phyloP scores from a whole-genome alignment of 2,113 vertebrate genomes.

The Vireo altiloquus region DNA sequence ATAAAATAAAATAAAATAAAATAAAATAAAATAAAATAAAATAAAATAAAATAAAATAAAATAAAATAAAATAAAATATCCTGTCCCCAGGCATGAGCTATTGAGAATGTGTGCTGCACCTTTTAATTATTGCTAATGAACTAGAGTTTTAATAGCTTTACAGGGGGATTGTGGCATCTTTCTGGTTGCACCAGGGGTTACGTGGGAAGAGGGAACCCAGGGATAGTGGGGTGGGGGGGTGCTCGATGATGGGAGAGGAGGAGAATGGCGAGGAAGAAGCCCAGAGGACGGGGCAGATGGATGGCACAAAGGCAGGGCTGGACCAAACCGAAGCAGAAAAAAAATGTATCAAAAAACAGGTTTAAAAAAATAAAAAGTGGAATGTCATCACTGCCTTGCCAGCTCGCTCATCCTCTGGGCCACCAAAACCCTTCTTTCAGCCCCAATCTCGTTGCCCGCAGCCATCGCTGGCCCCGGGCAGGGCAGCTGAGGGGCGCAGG shows the following conservation, averaged over 20 bases:
- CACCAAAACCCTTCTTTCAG: neutral
- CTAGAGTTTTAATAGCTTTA: slow-evolving; percentile 58
- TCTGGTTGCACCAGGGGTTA: neutral
- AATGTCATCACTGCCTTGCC: neutral
- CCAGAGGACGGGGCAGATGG: neutral
- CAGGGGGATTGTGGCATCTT: slow-evolving; percentile 27
- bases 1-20: neutral
- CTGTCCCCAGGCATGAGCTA: neutral
- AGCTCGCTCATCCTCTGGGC: neutral
- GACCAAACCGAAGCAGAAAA: neutral
- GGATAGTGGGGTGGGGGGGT: fast-evolving
- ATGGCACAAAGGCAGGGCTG: neutral
- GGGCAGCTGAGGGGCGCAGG: neutral
- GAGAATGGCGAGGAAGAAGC: neutral
- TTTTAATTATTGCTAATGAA: slow-evolving; percentile 69
- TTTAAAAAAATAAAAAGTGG: neutral
- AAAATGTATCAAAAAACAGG: neutral
- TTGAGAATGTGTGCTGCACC: slow-evolving; percentile 1
- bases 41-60: neutral
- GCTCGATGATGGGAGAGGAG: neutral
- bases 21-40: neutral
- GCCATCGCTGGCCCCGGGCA: neutral
- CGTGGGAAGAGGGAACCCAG: fast-evolving
- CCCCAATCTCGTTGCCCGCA: neutral
- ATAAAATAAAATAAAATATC: neutral